These are phyloP conservation scores for Channa maculata DNA, from an alignment of 2,113 vertebrate genomes.

Conservation along the genomic window DNA sequence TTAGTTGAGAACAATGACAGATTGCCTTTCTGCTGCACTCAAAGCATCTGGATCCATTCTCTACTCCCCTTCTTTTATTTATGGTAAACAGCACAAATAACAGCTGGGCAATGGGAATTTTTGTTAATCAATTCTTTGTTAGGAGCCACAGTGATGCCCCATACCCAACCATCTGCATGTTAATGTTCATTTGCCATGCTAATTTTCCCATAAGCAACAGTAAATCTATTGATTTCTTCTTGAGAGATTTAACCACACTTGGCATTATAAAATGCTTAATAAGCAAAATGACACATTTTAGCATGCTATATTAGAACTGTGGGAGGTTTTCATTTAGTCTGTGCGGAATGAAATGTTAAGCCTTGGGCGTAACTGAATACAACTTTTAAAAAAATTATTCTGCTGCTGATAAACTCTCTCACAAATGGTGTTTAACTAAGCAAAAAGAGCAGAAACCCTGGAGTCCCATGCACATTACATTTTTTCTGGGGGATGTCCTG, in stretches of 20 bases:
- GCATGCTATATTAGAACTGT: slow-evolving; percentile 15
- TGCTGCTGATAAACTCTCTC: slow-evolving; percentile 12
- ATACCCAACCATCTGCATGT: slow-evolving; percentile 82
- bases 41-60: slow-evolving; percentile 86
- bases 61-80: slow-evolving; percentile 79
- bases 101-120: slow-evolving; percentile 86
- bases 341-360: slow-evolving; percentile 6
- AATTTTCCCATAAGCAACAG: slow-evolving; percentile 77
- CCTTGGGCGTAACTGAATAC: not conserved
- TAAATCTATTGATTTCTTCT: slow-evolving; percentile 71
- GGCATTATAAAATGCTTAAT: slow-evolving; percentile 46
- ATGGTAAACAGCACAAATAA: slow-evolving; percentile 86
- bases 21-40: slow-evolving; percentile 82
- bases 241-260: slow-evolving; percentile 56
- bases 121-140: slow-evolving; percentile 88
- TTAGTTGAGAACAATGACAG: slow-evolving; percentile 87
- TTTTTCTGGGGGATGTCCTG: slow-evolving; percentile 26
- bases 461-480: slow-evolving; percentile 24
- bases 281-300: slow-evolving; percentile 31
- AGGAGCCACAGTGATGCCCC: slow-evolving; percentile 74
- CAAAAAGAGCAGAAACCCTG: slow-evolving; percentile 16
- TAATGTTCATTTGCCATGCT: slow-evolving; percentile 83
- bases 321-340: slow-evolving; percentile 15
- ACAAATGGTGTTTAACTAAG: slow-evolving; percentile 10
- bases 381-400: not conserved